A percentile compares a stretch with the other conserved stretches of the same genome.
These are phyloP conservation scores for Margaritifera margaritifera DNA, from an alignment of 2,888 invertebrate genomes.

Conservation along the genomic window DNA sequence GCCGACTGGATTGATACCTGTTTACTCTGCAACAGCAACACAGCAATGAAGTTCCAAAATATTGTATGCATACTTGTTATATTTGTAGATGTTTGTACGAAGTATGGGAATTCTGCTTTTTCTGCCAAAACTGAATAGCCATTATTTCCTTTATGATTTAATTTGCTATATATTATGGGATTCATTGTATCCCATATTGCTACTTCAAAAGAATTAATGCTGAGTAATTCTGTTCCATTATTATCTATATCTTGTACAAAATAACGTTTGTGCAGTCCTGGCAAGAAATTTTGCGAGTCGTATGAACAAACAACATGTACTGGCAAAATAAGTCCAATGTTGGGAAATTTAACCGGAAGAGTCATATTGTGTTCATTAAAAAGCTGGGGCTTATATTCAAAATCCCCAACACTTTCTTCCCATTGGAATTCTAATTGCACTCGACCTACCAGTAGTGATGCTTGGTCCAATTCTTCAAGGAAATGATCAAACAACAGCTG, in stretches of 20 bases:
- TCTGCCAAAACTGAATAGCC: conserved; percentile 14
- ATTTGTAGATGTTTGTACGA: conserved; percentile 3
- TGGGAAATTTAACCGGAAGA: conserved; percentile 29
- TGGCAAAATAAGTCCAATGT: conserved; percentile 38
- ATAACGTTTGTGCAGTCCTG: conserved; percentile 78
- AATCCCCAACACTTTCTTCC: conserved; percentile 89
- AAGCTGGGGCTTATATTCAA: conserved; percentile 70
- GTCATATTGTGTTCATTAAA: conserved; percentile 23
- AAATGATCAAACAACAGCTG: conserved; percentile 25
- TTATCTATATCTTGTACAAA: conserved; percentile 43
- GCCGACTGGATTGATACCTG: conserved; percentile 35
- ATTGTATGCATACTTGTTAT: conserved; percentile 25
- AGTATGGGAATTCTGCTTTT: too few relatives aligned
- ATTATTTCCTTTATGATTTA: conserved; percentile 21
- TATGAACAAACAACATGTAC: conserved; percentile 41
- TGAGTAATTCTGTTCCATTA: conserved; percentile 72
- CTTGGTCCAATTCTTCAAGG: conserved; percentile 38
- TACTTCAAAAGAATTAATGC: conserved; percentile 80
- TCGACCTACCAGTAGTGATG: conserved; percentile 47
- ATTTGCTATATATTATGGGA: conserved; percentile 23
- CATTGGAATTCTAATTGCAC: conserved; percentile 86
- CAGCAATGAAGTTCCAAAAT: conserved; percentile 31
- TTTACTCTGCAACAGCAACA: conserved; percentile 30
- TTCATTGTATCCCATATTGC: conserved; percentile 92
- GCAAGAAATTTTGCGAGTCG: conserved; percentile 79